Evolutionary conservation across 2,113 vertebrate species (phyloP), one percentile per base, ranked within the genome.

Genomic region (Lepisosteus osseus): DNA sequence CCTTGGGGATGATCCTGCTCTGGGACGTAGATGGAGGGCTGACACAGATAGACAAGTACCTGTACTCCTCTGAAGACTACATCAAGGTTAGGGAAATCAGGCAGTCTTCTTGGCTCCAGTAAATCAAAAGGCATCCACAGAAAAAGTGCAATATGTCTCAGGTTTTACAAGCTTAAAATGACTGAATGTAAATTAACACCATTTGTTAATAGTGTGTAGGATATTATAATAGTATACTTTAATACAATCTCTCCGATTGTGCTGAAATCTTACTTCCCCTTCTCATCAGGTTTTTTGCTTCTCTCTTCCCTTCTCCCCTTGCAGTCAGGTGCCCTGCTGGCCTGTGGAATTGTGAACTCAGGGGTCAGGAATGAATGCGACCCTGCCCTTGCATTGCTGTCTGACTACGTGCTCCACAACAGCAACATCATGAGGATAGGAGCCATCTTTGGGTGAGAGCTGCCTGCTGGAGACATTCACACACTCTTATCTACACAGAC

Each of bases 351-450:
- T 0, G 97, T 99, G 74, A 99, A 99, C 83, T 98, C 97, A 0
- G 97, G 97, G 0, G 97, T 99, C 71, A 95, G 97, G 83, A 99
- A 99, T 0, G 97, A 99, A 72, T 99, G 97, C 72, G 97, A 99
- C 75, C 97, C 97, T 0, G 97, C 97, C 59, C 88, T 99, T 41
- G 97, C 97, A 0, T 90, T 99, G 54, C 92, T 99, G 1, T 99
- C 97, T 0, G 97, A 99, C 83, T 99, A 99, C 0, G 96, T 99
- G 66, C 94, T 99, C 3, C 97, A 99, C 86, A 98, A 96, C 85
- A 99, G 96, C 88, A 99, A 98, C 72, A 91, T 94, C 70, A 99
- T 99, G 97, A 91, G 97, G 83, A 96, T 99, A 56, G 97, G 97
- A 29, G 95, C 97, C 84, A 99, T 99, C 85, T 99, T 99, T 87